phyloP scores from a whole-genome alignment of 2,113 vertebrate species.

The Silurus meridionalis region DNA sequence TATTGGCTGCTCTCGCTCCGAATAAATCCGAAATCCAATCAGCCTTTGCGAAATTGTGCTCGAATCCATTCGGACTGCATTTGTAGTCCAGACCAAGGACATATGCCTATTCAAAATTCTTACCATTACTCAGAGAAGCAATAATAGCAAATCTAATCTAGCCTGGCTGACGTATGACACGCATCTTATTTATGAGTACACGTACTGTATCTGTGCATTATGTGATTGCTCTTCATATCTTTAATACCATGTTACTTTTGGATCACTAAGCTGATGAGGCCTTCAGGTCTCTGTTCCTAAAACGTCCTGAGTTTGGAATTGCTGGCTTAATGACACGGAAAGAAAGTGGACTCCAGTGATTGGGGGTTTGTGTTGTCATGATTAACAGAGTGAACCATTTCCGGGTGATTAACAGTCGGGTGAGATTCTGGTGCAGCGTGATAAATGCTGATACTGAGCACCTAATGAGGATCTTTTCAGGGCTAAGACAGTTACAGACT shows the following conservation, averaged over 20 bases:
- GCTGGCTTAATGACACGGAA: background rate
- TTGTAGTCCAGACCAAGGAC: background rate
- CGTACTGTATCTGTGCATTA: background rate
- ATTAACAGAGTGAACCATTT: background rate
- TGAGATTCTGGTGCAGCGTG: background rate
- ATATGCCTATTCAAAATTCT: background rate
- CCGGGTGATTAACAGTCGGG: background rate
- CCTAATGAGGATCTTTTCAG: background rate
- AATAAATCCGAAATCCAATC: constrained; percentile 16
- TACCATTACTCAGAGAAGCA: too few relatives aligned
- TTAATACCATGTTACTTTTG: background rate
- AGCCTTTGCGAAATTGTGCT: background rate
- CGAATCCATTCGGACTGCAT: background rate
- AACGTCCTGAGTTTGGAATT: background rate
- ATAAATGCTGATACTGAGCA: background rate
- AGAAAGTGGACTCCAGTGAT: background rate
- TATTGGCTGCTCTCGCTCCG: background rate
- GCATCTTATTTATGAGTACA: background rate
- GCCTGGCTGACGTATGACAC: background rate
- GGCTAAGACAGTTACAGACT: background rate
- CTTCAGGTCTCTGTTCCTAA: background rate
- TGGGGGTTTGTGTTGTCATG: background rate
- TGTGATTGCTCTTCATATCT: background rate
- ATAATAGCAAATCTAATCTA: background rate
- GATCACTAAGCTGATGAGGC: too few relatives aligned